Percentiles rank a stretch among this genome's conserved stretches.
Conservation (phyloP, 2,888 invertebrate species). For the Drosophila eohydei region DNA sequence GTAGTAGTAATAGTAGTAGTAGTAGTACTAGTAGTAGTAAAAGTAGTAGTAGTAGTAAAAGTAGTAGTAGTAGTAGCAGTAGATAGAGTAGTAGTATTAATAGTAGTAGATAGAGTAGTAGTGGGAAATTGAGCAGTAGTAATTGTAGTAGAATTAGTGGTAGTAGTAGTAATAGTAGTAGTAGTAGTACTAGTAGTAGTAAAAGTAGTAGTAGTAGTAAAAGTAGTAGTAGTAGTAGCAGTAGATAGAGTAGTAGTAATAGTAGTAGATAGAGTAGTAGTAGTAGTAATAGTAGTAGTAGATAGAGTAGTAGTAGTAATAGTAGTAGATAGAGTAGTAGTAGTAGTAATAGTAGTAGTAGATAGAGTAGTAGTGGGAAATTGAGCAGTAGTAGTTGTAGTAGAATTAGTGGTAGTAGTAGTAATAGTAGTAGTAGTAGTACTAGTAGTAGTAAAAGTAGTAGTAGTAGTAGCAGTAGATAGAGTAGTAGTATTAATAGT, state of each 20-base stretch:
- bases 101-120: neutral
- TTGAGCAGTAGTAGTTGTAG: neutral
- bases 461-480: neutral
- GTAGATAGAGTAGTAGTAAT: too few species aligned
- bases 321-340: neutral
- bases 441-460: neutral
- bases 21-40: neutral
- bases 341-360: neutral
- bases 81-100: neutral
- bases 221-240: neutral
- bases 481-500: neutral
- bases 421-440: neutral
- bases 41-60: neutral
- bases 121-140: neutral
- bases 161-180: neutral
- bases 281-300: neutral
- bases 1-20: neutral
- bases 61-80: too few species aligned
- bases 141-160: neutral
- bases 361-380: neutral
- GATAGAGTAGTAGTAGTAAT: neutral
- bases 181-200: too few species aligned
- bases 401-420: neutral
- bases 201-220: neutral
- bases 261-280: neutral